phyloP scores from a whole-genome alignment of 2,888 invertebrate species.

The Pheosia tremula region DNA sequence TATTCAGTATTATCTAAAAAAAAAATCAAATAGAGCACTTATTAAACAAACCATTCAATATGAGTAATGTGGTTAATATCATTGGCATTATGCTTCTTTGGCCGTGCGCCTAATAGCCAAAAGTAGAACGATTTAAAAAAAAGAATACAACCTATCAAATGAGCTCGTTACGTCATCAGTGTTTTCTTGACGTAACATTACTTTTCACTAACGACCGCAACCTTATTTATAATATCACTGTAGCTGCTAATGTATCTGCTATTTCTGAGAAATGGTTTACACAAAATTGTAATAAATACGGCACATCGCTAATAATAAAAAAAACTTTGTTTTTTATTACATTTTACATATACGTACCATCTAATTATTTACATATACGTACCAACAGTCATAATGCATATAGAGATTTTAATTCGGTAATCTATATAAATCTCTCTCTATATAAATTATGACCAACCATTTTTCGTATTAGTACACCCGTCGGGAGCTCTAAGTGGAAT shows the following conservation, averaged over 20 bases:
- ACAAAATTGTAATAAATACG: not conserved
- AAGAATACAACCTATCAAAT: not conserved
- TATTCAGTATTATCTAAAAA: too few relatives aligned
- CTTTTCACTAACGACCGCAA: conserved; percentile 1
- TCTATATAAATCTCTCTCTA: too few relatives aligned
- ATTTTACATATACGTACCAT: too few relatives aligned
- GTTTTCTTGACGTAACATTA: not conserved
- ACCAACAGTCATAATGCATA: too few relatives aligned
- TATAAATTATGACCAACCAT: too few relatives aligned
- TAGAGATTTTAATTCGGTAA: too few relatives aligned
- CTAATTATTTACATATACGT: too few relatives aligned
- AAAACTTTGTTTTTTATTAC: too few relatives aligned
- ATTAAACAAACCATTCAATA: not conserved
- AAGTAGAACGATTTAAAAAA: not conserved
- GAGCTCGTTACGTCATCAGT: not conserved
- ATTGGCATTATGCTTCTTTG: not conserved
- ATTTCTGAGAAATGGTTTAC: not conserved
- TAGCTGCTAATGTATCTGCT: not conserved
- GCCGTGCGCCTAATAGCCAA: conserved; percentile 4
- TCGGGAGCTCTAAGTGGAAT: too few relatives aligned
- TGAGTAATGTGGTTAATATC: not conserved
- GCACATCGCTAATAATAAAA: not conserved
- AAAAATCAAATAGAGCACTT: too few relatives aligned
- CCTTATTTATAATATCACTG: not conserved
- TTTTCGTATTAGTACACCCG: too few relatives aligned